Evolutionary conservation across 2,797 vertebrate genomes (phyloP), one percentile per base, ranked within the genome.

Genomic region (Neosilurus mollespiculum): DNA sequence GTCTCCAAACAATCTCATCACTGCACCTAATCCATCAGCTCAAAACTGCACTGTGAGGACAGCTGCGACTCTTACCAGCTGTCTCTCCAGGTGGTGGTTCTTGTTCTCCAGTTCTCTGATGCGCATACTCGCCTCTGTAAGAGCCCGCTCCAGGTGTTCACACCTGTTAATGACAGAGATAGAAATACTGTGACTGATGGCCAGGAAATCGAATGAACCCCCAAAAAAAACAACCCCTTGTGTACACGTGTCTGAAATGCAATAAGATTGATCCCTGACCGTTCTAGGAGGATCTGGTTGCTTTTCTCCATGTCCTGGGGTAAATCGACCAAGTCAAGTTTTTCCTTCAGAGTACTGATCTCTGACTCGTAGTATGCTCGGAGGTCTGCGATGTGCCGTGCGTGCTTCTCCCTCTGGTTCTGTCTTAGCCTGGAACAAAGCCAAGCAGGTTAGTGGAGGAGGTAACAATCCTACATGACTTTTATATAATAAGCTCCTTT

Each of bases 291-390:
- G 66, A 90, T 92, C 83, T 94, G 94, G 91, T 96, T 97, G 90
- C 92, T 95, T 91, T 93, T 94, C 92, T 95, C 95, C 85, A 96
- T 85, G 51, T 96, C 95, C 72, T 86, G 91, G 26, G 93, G 89
- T 88, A 93, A 90, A 53, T 95, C 94, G 88, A 89, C 91, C 81
- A 93, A 92, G 79, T 95, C 90, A 80, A 99, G 93, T 87, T 96
- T 95, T 88, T 97, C 96, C 84, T 95, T 94, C 61, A 99, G 88
- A 82, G 88, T 90, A 59, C 92, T 92, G 80, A 99, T 97, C 93
- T 99, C 98, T 0, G 95, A 94, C 83, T 99, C 97, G 8, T 99
- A 99, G 90, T 99, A 99, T 0, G 96, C 95, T 67, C 96, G 96
- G 22, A 99, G 94, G 77, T 99, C 97, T 0, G 97, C 95, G 15